phyloP scores from a whole-genome alignment of 2,113 vertebrate species.

The Triplophysa tibetana region DNA sequence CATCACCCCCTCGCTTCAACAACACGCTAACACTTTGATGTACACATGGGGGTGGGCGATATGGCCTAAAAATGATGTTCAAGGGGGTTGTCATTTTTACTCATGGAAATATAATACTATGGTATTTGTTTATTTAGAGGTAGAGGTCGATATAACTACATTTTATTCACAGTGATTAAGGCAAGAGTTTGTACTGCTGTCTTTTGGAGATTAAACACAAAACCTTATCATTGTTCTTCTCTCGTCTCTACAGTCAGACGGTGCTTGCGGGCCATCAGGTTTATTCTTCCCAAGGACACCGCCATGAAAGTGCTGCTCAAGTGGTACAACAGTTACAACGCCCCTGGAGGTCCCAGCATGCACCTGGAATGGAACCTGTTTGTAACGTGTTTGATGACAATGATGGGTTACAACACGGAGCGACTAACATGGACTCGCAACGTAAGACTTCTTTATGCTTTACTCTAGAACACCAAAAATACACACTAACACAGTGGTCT shows the following conservation, averaged over 20 bases:
- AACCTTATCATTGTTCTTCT: neutral
- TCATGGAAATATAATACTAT: neutral
- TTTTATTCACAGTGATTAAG: neutral
- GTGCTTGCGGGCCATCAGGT: constrained; percentile 88
- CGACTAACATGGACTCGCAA: constrained; percentile 88
- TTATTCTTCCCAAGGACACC: constrained; percentile 89
- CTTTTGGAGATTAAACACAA: too few species aligned
- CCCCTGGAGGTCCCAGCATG: constrained; percentile 88
- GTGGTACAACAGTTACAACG: constrained; percentile 97
- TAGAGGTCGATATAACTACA: too few species aligned
- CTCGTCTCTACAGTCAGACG: constrained; percentile 80
- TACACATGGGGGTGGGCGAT: neutral
- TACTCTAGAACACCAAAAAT: too few species aligned
- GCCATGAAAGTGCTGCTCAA: constrained; percentile 94
- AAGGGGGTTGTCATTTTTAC: neutral
- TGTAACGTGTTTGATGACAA: constrained; percentile 91
- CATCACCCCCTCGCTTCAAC: neutral
- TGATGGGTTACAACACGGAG: constrained; percentile 98
- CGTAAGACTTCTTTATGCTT: constrained; percentile 72
- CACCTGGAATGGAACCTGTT: constrained; percentile 95
- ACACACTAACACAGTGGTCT: too few species aligned
- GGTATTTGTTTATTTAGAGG: constrained; percentile 1
- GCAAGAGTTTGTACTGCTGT: too few species aligned
- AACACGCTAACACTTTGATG: constrained; percentile 21
- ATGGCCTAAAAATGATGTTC: neutral